Evolutionary conservation across 2,888 invertebrate species (phyloP).

Genomic region (Chloromyia formosa): DNA sequence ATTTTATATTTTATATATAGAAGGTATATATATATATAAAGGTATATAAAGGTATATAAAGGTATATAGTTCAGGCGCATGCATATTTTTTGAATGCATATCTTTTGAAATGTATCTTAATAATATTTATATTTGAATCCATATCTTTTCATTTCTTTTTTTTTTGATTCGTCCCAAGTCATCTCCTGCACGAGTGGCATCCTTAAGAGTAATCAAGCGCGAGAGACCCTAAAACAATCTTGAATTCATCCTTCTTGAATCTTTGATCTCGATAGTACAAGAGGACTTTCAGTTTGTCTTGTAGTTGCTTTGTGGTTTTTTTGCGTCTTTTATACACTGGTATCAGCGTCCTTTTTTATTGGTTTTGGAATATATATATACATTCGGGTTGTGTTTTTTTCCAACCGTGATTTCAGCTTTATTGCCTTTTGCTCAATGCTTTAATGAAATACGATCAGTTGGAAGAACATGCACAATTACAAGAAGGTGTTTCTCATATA

Average conservation of each 20-base stretch:
- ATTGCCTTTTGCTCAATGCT: conserved; percentile 5
- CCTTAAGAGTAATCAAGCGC: background rate
- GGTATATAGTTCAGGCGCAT: too few species aligned
- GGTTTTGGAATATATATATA: background rate
- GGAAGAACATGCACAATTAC: conserved; percentile 42
- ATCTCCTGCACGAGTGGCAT: background rate
- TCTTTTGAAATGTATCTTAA: conserved; percentile 18
- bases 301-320: background rate
- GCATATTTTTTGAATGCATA: background rate
- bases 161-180: too few species aligned
- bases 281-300: background rate
- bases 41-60: too few species aligned
- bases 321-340: background rate
- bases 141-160: background rate
- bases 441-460: conserved; percentile 43
- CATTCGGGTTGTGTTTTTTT: background rate
- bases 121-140: conserved; percentile 21
- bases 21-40: too few species aligned
- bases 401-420: too few species aligned
- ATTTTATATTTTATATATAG: background rate
- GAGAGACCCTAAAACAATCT: background rate
- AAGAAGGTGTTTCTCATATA: conserved; percentile 42
- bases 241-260: background rate
- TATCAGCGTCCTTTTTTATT: background rate
- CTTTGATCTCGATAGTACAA: background rate